Evolutionary conservation across 2,113 vertebrate genomes (phyloP), one percentile per base, ranked within the genome.

Genomic region (Tringa solitaria): DNA sequence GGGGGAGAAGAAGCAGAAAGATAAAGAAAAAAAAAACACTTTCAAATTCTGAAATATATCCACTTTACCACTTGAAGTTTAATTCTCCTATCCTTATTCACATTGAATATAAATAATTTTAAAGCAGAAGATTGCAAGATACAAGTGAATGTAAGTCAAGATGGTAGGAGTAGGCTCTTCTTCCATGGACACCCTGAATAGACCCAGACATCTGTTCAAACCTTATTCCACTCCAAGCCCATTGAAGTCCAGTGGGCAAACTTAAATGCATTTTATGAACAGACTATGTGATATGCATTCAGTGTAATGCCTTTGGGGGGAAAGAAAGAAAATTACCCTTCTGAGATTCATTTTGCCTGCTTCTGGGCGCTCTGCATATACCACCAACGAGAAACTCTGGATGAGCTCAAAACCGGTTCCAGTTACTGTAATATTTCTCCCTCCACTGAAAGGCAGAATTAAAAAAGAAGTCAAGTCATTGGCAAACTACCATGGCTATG

Each of bases 371-470:
- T 98, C 98, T 9, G 97, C 98, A 32, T 97, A 91, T 35, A 99
- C 98, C 85, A 97, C 98, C 98, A 99, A 98, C 5, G 97, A 95
- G 37, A 99, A 99, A 79, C 81, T 98, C 97, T 99, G 99, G 94
- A 99, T 98, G 79, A 99, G 97, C 78, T 98, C 97, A 76, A 99
- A 99, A 45, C 99, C 98, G 5, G 87, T 98, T 70, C 99, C 99
- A 1, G 80, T 93, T 69, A 99, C 98, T 22, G 92, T 97, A 77
- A 99, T 99, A 90, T 93, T 98, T 63, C 99, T 98, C 65, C 99
- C 99, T 32, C 99, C 99, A 19, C 99, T 99, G 94, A 78, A 96
- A 97, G 91, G 89, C 13, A 94, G 57, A 95, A 91, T 95, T 59
- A 90, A 90, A 84, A 92, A 80, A 61, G 21, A 88, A 84, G 73